Conservation (phyloP, 2,888 invertebrate genomes). For the Pollenia amentaria region DNA sequence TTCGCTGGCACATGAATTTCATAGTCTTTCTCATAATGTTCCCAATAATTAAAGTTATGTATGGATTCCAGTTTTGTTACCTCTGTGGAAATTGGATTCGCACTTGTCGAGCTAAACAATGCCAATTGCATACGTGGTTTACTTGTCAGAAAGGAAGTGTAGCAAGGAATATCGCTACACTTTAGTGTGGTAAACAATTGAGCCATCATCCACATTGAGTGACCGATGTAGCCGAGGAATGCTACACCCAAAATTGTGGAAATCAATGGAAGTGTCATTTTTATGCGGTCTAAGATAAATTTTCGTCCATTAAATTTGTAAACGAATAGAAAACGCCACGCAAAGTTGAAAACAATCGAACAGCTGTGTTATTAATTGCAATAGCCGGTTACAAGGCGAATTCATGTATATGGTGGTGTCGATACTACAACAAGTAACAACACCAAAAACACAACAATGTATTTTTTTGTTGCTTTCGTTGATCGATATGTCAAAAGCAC, state of each 20-base stretch:
- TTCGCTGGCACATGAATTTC: constrained; percentile 88
- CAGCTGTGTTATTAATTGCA: constrained; percentile 30
- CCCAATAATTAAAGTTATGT: constrained; percentile 88
- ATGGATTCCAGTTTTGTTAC: constrained; percentile 87
- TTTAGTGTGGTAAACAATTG: constrained; percentile 88
- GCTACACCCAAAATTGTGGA: constrained; percentile 87
- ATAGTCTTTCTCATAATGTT: constrained; percentile 85
- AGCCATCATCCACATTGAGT: constrained; percentile 91
- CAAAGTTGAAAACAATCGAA: neutral
- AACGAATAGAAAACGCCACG: constrained; percentile 50
- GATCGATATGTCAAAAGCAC: too few relatives aligned
- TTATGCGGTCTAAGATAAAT: constrained; percentile 2
- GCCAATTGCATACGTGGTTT: constrained; percentile 89
- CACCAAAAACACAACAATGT: too few relatives aligned
- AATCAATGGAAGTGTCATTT: constrained; percentile 85
- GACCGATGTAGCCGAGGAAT: constrained; percentile 89
- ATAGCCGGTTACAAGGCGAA: too few relatives aligned
- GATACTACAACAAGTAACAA: too few relatives aligned
- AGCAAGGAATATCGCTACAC: constrained; percentile 87
- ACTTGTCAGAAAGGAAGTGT: constrained; percentile 88
- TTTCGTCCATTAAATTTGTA: constrained; percentile 26
- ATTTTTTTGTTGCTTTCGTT: too few relatives aligned
- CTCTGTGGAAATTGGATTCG: constrained; percentile 86
- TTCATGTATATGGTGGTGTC: too few relatives aligned
- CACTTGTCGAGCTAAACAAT: constrained; percentile 88